Conservation (phyloP, 2,113 vertebrate genomes). For the Dicerorhinus sumatrensis region DNA sequence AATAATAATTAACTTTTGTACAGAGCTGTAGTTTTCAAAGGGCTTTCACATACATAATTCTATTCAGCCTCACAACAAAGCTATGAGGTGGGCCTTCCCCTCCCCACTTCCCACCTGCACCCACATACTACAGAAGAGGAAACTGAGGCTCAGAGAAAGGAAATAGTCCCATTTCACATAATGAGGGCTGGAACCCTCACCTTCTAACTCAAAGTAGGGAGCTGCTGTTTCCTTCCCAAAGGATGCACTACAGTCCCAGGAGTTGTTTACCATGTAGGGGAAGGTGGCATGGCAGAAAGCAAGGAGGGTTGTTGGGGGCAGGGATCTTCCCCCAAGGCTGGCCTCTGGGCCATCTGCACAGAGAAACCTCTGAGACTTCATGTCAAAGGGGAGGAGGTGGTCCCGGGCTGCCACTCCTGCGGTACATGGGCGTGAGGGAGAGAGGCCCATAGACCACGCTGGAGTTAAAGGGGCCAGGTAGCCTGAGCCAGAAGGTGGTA, state of each 20-base stretch:
- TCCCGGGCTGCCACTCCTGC: neutral
- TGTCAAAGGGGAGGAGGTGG: too few species aligned
- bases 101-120: neutral
- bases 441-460: neutral
- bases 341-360: neutral
- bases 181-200: neutral
- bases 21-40: slow-evolving; percentile 70
- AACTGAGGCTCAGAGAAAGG: slow-evolving; percentile 25
- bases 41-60: slow-evolving; percentile 62
- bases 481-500: neutral
- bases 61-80: slow-evolving; percentile 61
- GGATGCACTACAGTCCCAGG: neutral
- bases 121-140: neutral
- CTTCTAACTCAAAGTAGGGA: neutral
- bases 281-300: neutral
- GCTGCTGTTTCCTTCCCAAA: neutral
- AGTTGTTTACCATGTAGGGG: neutral
- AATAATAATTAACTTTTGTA: slow-evolving; percentile 82
- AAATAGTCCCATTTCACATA: neutral
- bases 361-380: neutral
- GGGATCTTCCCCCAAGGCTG: neutral
- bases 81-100: neutral
- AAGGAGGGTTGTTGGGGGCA: too few species aligned
- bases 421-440: too few species aligned
- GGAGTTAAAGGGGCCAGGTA: neutral